Evolutionary conservation across 37 sponge, comb jelly and placozoan species (phyloP), one percentile per base, ranked within the genome.

Genomic region (Cliona cf. orientalis): DNA sequence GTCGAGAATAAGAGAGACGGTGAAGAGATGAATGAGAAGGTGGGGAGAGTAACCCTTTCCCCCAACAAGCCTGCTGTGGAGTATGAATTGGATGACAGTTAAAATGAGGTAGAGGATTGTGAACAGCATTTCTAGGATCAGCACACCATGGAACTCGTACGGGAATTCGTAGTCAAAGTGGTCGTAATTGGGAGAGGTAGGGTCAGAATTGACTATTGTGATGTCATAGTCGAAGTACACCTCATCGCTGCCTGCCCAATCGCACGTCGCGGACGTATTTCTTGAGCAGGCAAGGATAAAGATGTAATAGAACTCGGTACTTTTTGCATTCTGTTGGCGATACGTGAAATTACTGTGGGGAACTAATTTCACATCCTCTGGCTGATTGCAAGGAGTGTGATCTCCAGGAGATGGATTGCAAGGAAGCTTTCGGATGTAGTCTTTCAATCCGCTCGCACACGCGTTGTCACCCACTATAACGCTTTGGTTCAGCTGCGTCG

Each of bases 101-200:
- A 92, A 70, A 23, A 55, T 33, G 39, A 72, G 17, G 46, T 87
- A 87, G 35, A 68, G n/a, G 46, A 79, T 41, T 36, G 56, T 61
- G 65, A 88, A 74, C 21, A 87, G 12, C 19, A 92, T 3, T 23
- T 42, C 34, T 14, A 72, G 28, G 31, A 83, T 17, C 34, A 87
- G 59, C 25, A 83, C 42, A 12, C 89, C 89, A 12, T 83, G 38
- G 19, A 72, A 40, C 26, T 92, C 67, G 43, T 66, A 76, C 25
- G 92, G 75, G 41, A 92, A 92, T 67, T 92, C 84, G n/a, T 83
- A 66, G 21, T 71, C 66, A 46, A 88, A 84, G 60, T 79, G 17
- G 23, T 17, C 31, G 39, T 0, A 71, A 31, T 42, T 37, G 70
- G 31, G 21, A 4, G 28, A 23, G 46, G 60, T 23, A n/a, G 83